Evolutionary conservation across 2,113 vertebrate genomes (phyloP).

Genomic region (Engraulis encrasicolus): DNA sequence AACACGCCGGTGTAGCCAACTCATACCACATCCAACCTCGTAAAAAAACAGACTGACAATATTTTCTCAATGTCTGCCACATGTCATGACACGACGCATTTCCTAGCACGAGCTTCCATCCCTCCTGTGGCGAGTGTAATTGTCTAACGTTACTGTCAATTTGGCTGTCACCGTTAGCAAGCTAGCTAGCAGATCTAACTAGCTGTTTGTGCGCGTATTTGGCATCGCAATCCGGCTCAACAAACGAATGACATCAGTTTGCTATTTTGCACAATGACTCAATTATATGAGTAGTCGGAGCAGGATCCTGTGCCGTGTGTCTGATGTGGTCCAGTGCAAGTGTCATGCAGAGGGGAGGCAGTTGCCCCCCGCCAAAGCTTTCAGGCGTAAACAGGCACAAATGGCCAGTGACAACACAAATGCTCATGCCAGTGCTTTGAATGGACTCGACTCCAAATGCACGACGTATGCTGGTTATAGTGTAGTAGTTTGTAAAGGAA

Average conservation of each 20-base stretch:
- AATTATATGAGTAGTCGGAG: background rate
- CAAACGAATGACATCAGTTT: conserved; percentile 16
- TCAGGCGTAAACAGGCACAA: background rate
- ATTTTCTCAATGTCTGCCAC: background rate
- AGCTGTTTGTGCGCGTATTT: background rate
- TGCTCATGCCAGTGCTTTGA: background rate
- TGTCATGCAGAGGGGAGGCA: background rate
- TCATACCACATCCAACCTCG: background rate
- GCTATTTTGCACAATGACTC: background rate
- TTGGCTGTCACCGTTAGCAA: background rate
- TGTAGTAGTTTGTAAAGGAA: background rate
- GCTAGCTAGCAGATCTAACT: conserved; percentile 16
- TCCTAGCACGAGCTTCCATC: background rate
- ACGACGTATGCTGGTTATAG: background rate
- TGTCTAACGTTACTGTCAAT: background rate
- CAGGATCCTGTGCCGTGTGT: background rate
- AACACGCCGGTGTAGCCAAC: background rate
- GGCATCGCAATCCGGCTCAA: background rate
- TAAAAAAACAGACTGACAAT: background rate
- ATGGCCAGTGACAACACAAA: background rate
- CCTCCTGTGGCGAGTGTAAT: background rate
- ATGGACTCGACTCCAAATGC: background rate
- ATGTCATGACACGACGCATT: background rate
- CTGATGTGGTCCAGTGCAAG: background rate
- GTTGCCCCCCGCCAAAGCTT: background rate